phyloP scores from a whole-genome alignment of 2,888 invertebrate genomes.

The Epinotia bilunana region DNA sequence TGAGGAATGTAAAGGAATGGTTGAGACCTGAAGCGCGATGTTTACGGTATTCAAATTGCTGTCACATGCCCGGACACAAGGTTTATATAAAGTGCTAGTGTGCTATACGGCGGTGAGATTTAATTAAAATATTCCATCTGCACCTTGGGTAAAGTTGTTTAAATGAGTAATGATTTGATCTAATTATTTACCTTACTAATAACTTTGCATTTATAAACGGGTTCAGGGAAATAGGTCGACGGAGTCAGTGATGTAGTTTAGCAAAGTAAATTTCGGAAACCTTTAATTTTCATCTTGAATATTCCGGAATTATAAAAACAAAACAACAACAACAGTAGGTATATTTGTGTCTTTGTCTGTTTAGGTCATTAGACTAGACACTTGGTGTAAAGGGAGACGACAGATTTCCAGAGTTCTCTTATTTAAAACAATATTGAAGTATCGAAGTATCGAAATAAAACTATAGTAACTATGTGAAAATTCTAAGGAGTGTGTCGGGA shows the following conservation, averaged over 20 bases:
- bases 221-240: not conserved
- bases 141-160: slow-evolving; percentile 39
- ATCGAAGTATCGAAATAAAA: too few relatives aligned
- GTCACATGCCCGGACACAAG: slow-evolving; percentile 63
- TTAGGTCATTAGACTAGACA: not conserved
- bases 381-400: not conserved
- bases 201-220: not conserved
- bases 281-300: not conserved
- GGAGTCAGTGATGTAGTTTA: not conserved
- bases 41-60: slow-evolving; percentile 79
- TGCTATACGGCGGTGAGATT: slow-evolving; percentile 50
- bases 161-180: slow-evolving; percentile 6
- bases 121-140: slow-evolving; percentile 60
- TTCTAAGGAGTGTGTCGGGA: too few relatives aligned
- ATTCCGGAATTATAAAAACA: not conserved
- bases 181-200: not conserved
- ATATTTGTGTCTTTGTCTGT: not conserved
- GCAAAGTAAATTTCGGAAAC: not conserved
- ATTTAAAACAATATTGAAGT: not conserved
- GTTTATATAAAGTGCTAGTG: slow-evolving; percentile 45
- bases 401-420: not conserved
- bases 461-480: too few relatives aligned
- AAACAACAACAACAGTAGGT: too few relatives aligned
- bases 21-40: slow-evolving; percentile 71
- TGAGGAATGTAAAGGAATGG: slow-evolving; percentile 70